These are phyloP conservation scores for Columbina picui DNA, from an alignment of 2,113 vertebrate genomes.

Conservation along the genomic window DNA sequence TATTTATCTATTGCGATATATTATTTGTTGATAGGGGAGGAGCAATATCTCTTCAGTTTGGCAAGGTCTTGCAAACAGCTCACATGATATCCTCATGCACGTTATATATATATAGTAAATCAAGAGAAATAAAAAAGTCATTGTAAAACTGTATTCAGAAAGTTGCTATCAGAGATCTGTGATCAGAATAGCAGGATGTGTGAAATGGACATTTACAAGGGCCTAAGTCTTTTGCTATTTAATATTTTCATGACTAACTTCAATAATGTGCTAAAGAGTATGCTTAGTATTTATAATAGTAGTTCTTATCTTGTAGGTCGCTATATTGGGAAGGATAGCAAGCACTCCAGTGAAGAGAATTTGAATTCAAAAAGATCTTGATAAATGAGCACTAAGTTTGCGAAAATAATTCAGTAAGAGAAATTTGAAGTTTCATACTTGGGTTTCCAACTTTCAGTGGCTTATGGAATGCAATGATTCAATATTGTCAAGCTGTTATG, in stretches of 20 bases:
- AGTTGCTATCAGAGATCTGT: neutral
- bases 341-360: neutral
- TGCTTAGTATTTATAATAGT: neutral
- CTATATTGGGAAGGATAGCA: neutral
- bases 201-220: neutral
- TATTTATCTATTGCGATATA: neutral
- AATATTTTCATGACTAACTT: neutral
- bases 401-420: neutral
- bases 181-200: neutral
- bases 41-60: neutral
- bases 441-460: neutral
- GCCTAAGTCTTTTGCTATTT: neutral
- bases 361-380: neutral
- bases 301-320: neutral
- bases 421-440: neutral
- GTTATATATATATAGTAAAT: neutral
- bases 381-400: neutral
- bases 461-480: neutral
- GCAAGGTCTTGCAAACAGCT: neutral
- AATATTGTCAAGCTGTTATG: neutral
- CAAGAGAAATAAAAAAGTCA: neutral
- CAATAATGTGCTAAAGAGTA: neutral
- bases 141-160: neutral
- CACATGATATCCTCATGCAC: neutral
- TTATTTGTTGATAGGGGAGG: neutral